Conservation (phyloP, 2,888 invertebrate species). For the Hirtodrosophila confusa region DNA sequence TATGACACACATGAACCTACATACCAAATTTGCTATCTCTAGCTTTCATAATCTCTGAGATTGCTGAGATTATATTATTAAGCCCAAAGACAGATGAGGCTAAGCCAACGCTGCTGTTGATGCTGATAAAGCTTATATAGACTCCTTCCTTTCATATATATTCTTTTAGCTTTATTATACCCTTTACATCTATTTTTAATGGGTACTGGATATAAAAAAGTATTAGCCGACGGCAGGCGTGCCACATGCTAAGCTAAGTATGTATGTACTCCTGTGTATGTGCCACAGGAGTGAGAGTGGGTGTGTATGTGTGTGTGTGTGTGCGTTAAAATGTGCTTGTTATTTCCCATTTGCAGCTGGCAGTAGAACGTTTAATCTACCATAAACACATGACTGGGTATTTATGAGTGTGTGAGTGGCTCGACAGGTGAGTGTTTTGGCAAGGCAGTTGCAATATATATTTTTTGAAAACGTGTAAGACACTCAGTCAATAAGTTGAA, state of each 20-base stretch:
- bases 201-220: slow-evolving; percentile 30
- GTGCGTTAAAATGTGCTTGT: slow-evolving; percentile 31
- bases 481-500: slow-evolving; percentile 38
- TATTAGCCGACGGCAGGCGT: slow-evolving; percentile 47
- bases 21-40: too few relatives aligned
- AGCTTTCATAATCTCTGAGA: too few relatives aligned
- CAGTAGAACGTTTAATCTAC: slow-evolving; percentile 72
- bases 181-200: background rate
- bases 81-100: too few relatives aligned
- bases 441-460: slow-evolving; percentile 44
- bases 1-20: too few relatives aligned
- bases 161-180: too few relatives aligned
- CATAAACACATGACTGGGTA: slow-evolving; percentile 72
- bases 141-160: too few relatives aligned
- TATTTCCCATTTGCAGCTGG: slow-evolving; percentile 66
- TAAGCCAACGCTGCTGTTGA: too few relatives aligned
- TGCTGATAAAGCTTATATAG: too few relatives aligned
- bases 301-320: slow-evolving; percentile 7
- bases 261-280: slow-evolving; percentile 15
- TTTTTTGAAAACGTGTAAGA: slow-evolving; percentile 10
- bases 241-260: slow-evolving; percentile 36
- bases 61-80: too few relatives aligned
- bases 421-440: slow-evolving; percentile 58
- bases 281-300: slow-evolving; percentile 2
- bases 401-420: slow-evolving; percentile 51